Conservation (phyloP, 2,888 invertebrate species). For the Syrphus vitripennis region DNA sequence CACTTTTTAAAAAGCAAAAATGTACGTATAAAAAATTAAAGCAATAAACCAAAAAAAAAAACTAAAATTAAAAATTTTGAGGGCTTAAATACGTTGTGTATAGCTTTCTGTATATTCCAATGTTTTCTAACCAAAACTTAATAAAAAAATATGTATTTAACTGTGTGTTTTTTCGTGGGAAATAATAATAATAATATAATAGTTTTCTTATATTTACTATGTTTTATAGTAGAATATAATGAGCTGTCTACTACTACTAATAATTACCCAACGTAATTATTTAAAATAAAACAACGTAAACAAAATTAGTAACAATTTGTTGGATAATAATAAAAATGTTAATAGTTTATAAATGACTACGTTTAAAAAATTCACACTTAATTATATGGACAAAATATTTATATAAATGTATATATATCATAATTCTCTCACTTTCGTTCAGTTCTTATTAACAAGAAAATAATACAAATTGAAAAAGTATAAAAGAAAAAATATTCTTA, state of each 20-base stretch:
- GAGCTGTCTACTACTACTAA: slow-evolving; percentile 29
- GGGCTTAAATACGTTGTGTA: not conserved
- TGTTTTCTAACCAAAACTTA: slow-evolving; percentile 23
- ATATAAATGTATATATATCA: slow-evolving; percentile 44
- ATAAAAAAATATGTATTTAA: slow-evolving; percentile 21
- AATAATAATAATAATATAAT: not conserved
- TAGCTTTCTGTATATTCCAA: slow-evolving; percentile 38
- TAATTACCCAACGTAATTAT: slow-evolving; percentile 39
- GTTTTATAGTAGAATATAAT: slow-evolving; percentile 28
- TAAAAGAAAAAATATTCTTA: slow-evolving; percentile 38
- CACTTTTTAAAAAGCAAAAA: not conserved
- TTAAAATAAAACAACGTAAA: slow-evolving; percentile 44
- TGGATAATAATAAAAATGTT: slow-evolving; percentile 49
- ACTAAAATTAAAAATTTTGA: slow-evolving; percentile 9
- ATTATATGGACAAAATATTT: slow-evolving; percentile 67
- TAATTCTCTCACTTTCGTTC: slow-evolving; percentile 16
- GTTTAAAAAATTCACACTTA: slow-evolving; percentile 64
- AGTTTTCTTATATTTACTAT: slow-evolving; percentile 28
- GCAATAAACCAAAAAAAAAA: slow-evolving; percentile 27
- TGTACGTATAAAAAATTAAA: slow-evolving; percentile 16
- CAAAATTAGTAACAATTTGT: slow-evolving; percentile 67
- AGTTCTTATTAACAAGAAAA: slow-evolving; percentile 57
- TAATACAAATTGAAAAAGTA: slow-evolving; percentile 54
- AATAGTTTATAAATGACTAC: slow-evolving; percentile 63
- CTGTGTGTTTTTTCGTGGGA: slow-evolving; percentile 10